Evolutionary conservation across 2,113 vertebrate species (phyloP).

Genomic region (Clarias macrocephalus): DNA sequence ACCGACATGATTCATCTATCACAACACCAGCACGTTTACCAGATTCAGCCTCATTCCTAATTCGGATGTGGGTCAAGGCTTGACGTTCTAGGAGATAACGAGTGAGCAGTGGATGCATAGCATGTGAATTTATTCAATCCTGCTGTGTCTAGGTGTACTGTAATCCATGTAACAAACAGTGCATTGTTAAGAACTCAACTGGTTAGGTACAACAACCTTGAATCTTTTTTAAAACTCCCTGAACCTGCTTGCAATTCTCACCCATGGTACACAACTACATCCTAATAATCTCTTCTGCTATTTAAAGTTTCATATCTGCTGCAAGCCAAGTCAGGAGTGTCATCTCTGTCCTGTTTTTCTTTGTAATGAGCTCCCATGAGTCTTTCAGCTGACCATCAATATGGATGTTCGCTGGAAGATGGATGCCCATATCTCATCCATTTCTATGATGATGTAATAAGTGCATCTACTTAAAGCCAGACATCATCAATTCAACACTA

Average conservation of each 20-base stretch:
- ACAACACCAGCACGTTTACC: background rate
- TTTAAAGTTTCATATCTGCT: background rate
- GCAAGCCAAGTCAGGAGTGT: background rate
- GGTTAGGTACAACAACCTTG: background rate
- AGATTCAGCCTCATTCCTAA: background rate
- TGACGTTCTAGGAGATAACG: background rate
- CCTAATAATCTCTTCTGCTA: background rate
- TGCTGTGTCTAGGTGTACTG: background rate
- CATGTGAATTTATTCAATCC: background rate
- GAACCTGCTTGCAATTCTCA: background rate
- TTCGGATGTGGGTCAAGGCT: background rate
- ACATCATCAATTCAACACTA: background rate
- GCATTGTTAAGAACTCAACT: too few species aligned
- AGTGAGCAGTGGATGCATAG: background rate
- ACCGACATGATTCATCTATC: conserved; percentile 4
- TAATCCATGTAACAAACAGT: background rate
- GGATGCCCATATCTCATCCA: background rate
- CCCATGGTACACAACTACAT: background rate
- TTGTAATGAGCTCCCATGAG: background rate
- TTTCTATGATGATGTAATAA: background rate
- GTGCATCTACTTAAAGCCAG: background rate
- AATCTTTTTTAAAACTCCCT: background rate
- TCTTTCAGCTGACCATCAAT: background rate
- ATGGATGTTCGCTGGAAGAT: background rate
- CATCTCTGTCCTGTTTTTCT: background rate